Evolutionary conservation across 2,797 vertebrate genomes (phyloP).

Genomic region (Tokudaia tokunoshimensis): DNA sequence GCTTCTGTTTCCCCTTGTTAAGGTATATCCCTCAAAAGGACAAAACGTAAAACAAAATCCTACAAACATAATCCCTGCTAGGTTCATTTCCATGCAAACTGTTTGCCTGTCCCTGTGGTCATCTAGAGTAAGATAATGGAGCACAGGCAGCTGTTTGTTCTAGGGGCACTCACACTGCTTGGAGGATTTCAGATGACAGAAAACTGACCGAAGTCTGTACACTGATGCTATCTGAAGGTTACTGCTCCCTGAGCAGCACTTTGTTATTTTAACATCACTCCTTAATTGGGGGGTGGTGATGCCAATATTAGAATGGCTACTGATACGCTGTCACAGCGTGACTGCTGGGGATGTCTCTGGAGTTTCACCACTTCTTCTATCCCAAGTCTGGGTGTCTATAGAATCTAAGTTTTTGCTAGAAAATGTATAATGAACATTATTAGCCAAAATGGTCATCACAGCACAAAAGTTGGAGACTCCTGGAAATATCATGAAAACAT

Average conservation of each 20-base stretch:
- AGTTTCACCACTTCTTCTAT: background rate
- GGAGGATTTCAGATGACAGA: background rate
- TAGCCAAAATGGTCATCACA: background rate
- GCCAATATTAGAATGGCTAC: background rate
- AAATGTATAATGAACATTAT: background rate
- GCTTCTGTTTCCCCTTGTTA: slow-evolving; percentile 15
- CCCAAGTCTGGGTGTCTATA: background rate
- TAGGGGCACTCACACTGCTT: background rate
- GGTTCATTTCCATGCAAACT: slow-evolving; percentile 8
- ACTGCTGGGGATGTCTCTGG: background rate
- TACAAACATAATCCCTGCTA: background rate
- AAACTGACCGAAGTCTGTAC: background rate
- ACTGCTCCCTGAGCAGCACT: background rate
- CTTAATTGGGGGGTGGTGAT: background rate
- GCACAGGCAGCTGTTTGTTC: background rate
- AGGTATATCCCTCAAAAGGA: background rate
- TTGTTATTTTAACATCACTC: background rate
- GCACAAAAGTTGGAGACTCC: background rate
- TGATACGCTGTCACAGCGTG: background rate
- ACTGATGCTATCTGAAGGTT: background rate
- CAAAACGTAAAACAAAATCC: background rate
- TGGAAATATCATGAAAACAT: background rate
- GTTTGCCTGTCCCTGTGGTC: too few species aligned
- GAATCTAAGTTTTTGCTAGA: slow-evolving; percentile 1
- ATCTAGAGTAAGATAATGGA: background rate